These are phyloP conservation scores for Hermetia illucens DNA, from an alignment of 1,140 invertebrate genomes.

Conservation along the genomic window DNA sequence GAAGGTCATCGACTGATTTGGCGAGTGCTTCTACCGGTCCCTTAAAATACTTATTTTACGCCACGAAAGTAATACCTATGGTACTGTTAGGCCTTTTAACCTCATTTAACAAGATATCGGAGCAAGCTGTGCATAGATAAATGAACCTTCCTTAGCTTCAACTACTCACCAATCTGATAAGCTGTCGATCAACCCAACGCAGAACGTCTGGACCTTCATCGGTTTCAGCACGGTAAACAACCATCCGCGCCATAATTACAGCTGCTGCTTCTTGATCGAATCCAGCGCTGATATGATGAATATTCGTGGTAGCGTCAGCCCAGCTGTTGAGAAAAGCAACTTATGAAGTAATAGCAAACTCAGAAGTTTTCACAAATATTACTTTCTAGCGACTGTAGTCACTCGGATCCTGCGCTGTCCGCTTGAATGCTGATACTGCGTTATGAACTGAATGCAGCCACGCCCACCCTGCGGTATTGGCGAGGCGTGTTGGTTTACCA, in stretches of 20 bases:
- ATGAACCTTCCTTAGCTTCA: too few relatives aligned
- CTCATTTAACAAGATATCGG: too few relatives aligned
- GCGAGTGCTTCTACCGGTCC: too few relatives aligned
- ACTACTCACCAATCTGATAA: slow-evolving; percentile 77
- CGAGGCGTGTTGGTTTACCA: slow-evolving; percentile 91
- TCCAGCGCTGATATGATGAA: slow-evolving; percentile 74
- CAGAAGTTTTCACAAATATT: slow-evolving; percentile 28
- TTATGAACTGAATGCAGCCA: slow-evolving; percentile 97
- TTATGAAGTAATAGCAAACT: too few relatives aligned
- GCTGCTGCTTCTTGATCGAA: slow-evolving; percentile 98
- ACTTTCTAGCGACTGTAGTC: slow-evolving; percentile 93
- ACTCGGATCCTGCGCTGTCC: slow-evolving; percentile 90
- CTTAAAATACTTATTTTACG: too few relatives aligned
- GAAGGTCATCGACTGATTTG: too few relatives aligned
- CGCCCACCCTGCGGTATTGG: slow-evolving; percentile 90
- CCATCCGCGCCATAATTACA: slow-evolving; percentile 92
- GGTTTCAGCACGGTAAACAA: slow-evolving; percentile 88
- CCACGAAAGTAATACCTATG: too few relatives aligned
- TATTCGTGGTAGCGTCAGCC: slow-evolving; percentile 66
- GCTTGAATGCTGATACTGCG: slow-evolving; percentile 95
- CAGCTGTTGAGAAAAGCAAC: slow-evolving; percentile 39
- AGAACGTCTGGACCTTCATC: slow-evolving; percentile 95
- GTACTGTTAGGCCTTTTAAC: too few relatives aligned
- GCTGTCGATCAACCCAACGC: slow-evolving; percentile 94
- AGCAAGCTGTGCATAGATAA: too few relatives aligned